Conservation (phyloP, 2,797 vertebrate genomes). For the Cynopterus sphinx region DNA sequence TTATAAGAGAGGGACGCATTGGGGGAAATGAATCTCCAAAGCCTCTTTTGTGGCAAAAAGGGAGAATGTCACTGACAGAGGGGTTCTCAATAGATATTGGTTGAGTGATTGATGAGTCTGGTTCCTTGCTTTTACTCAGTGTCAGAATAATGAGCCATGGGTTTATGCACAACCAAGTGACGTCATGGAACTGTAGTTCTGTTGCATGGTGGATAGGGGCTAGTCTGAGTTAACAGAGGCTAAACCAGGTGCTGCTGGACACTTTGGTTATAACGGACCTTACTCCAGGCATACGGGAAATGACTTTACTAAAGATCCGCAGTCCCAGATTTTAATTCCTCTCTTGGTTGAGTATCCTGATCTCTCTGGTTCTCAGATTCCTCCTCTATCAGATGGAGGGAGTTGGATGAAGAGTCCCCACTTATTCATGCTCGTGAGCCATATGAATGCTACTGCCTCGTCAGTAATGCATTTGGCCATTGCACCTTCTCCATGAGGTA, state of each 20-base stretch:
- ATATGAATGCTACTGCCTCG: not conserved
- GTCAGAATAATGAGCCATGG: not conserved
- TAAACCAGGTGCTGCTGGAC: not conserved
- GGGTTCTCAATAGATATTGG: constrained; percentile 37
- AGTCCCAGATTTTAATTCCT: not conserved
- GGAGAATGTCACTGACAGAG: not conserved
- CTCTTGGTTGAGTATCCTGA: not conserved
- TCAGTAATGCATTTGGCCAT: rapidly evolving
- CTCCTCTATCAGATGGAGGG: not conserved
- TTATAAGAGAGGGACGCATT: not conserved
- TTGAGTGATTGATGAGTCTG: constrained; percentile 33
- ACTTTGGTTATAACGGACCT: not conserved
- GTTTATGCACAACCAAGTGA: not conserved
- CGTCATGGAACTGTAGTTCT: not conserved
- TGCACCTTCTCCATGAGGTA: rapidly evolving
- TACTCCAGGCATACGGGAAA: not conserved
- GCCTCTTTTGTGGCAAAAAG: not conserved
- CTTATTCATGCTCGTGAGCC: not conserved
- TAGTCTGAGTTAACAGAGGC: not conserved
- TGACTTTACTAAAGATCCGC: not conserved
- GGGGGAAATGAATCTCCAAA: not conserved
- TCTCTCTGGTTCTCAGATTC: not conserved
- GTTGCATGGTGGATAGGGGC: not conserved
- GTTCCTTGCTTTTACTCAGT: constrained; percentile 24
- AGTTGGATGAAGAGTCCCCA: not conserved